These are phyloP conservation scores for Acanthosepion lycidas DNA, from an alignment of 2,888 invertebrate genomes.

Conservation along the genomic window DNA sequence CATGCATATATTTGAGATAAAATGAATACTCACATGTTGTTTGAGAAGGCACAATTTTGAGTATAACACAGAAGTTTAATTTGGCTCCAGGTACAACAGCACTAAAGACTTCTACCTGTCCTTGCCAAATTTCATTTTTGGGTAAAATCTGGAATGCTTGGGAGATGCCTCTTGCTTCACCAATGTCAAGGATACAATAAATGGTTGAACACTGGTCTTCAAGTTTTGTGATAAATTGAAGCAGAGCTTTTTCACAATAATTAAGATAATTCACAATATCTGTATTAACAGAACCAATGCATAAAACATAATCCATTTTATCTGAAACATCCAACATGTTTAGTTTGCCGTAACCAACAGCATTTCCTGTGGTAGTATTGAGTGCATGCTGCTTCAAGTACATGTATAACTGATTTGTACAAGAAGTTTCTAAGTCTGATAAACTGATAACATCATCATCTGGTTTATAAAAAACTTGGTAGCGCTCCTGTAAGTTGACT, in stretches of 20 bases:
- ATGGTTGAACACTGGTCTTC: background rate
- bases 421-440: background rate
- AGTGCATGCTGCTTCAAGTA: background rate
- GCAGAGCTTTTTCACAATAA: background rate
- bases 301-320: constrained; percentile 33
- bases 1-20: too few species aligned
- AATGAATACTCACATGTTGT: background rate
- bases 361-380: background rate
- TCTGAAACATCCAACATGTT: background rate
- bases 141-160: constrained; percentile 22
- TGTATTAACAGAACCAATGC: background rate
- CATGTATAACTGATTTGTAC: background rate
- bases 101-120: background rate
- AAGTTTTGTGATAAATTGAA: background rate
- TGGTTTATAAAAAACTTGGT: background rate
- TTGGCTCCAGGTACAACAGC: background rate
- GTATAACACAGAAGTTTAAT: background rate
- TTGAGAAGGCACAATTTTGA: constrained; percentile 33
- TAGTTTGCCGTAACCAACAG: background rate
- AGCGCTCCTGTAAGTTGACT: background rate
- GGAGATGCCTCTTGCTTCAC: constrained; percentile 8
- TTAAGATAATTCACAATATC: constrained; percentile 33
- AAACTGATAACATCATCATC: background rate
- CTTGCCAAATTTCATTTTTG: constrained; percentile 1
- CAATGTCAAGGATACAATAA: background rate